Evolutionary conservation across 2,113 vertebrate species (phyloP).

Genomic region (Osmerus mordax): DNA sequence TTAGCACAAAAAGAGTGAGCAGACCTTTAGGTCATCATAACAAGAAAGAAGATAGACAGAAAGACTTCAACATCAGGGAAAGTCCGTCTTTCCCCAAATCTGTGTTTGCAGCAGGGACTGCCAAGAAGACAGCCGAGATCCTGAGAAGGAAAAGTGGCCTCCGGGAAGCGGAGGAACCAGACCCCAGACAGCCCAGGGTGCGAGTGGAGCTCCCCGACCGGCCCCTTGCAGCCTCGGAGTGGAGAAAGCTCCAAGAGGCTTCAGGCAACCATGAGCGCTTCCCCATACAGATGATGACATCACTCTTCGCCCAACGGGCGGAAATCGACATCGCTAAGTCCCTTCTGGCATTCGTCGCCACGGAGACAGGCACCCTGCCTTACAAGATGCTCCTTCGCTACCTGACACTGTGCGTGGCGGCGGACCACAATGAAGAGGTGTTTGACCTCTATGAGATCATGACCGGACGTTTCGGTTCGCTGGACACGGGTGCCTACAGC

Average conservation of each 20-base stretch:
- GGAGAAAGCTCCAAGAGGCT: conserved; percentile 74
- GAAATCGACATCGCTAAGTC: conserved; percentile 81
- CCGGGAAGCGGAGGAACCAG: not conserved
- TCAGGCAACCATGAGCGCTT: conserved; percentile 59
- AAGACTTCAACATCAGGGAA: not conserved
- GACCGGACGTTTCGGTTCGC: conserved; percentile 74
- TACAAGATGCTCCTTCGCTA: conserved; percentile 83
- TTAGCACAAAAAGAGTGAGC: conserved; percentile 42
- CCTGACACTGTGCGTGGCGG: conserved; percentile 78
- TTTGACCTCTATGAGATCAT: conserved; percentile 85
- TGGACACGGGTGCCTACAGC: conserved; percentile 79
- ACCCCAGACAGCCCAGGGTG: conserved; percentile 7
- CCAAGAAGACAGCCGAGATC: conserved; percentile 68
- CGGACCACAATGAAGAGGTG: conserved; percentile 76
- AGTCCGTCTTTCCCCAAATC: conserved; percentile 41
- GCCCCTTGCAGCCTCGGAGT: conserved; percentile 77
- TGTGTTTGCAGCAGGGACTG: conserved; percentile 79
- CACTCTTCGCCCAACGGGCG: conserved; percentile 57
- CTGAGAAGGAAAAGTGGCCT: conserved; percentile 37
- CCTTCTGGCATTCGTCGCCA: conserved; percentile 78
- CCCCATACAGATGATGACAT: conserved; percentile 72
- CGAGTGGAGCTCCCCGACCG: conserved; percentile 64
- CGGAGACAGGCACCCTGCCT: conserved; percentile 73
- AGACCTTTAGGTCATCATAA: not conserved
- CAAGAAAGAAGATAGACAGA: conserved; percentile 14